Evolutionary conservation across 2,888 invertebrate genomes (phyloP), one percentile per base, ranked within the genome.

Genomic region (Thumatha senex): DNA sequence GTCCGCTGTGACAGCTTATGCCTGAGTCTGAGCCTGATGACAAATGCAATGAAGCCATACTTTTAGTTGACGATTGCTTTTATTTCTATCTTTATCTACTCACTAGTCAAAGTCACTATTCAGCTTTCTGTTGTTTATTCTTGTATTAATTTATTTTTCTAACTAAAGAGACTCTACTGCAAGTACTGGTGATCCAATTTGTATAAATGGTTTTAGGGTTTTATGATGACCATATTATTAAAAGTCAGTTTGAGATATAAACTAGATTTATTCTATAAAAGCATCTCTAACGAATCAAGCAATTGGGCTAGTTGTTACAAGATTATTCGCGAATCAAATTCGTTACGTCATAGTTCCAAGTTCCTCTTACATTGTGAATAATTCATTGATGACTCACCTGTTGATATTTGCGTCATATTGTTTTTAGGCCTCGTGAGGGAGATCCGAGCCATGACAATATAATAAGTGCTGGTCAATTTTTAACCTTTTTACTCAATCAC

Each of bases 1-100:
- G 12, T n/a, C 84, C 79, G 83, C 82, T 51, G 49, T 40, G 12
- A 8, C 84, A 78, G 83, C 82, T 51, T 48, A 57, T 66, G 71
- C 67, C 56, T 67, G 71, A n/a, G n/a, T 63, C 56, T 54, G 61
- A 55, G 63, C 67, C 70, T 59, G 58, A 59, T 55, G 64, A 68
- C 70, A 56, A 69, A 69, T 73, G 72, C 71, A 70, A 67, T 57
- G 60, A 58, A 58, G 57, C 47, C 48, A 56, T 60, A 61, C 59
- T 18, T 62, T 61, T 49, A 45, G 55, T 56, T 53, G 51, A 67
- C 54, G 53, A 56, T 64, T 56, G 62, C 48, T 58, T 72, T 64
- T 55, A 42, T 55, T 56, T 54, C 56, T 63, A 68, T 63, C 56
- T 62, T 57, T 60, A 57, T 53, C 57, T 35, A 43, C 46, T 50